These are phyloP conservation scores for Strigops habroptila DNA, from an alignment of 2,113 vertebrate species.

Conservation along the genomic window DNA sequence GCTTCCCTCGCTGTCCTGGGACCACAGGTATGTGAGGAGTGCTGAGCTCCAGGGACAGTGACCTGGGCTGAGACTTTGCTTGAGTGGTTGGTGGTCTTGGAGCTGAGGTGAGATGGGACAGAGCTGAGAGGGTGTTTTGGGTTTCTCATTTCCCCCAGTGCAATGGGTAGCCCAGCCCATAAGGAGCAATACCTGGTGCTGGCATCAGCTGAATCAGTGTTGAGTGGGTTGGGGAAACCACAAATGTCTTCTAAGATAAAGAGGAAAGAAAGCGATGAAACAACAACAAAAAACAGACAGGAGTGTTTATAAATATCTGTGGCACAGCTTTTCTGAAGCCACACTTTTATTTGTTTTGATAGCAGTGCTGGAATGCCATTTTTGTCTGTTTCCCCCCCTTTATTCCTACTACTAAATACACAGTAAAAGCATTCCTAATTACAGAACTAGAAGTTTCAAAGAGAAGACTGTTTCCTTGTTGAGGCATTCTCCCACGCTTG, in stretches of 20 bases:
- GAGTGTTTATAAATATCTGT: neutral
- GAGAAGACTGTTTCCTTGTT: neutral
- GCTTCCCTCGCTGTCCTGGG: neutral
- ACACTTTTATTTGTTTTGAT: neutral
- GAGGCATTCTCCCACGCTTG: neutral
- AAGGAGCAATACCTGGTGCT: neutral
- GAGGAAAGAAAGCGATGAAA: neutral
- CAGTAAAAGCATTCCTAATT: neutral
- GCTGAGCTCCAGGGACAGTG: neutral
- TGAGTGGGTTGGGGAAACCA: neutral
- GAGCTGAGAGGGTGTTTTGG: neutral
- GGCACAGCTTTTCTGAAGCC: neutral
- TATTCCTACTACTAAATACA: neutral
- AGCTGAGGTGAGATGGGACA: neutral
- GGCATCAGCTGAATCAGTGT: neutral
- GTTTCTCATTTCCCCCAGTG: neutral
- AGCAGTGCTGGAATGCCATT: neutral
- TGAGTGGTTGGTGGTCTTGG: neutral
- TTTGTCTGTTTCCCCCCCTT: neutral
- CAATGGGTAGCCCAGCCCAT: fast-evolving
- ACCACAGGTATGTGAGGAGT: fast-evolving
- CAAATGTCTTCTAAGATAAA: too few relatives aligned
- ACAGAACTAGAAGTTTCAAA: neutral
- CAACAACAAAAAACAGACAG: neutral
- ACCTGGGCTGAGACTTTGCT: neutral